Base-by-base conservation (phyloP, 1,140 invertebrate species). In the Idris sp. region DNA sequence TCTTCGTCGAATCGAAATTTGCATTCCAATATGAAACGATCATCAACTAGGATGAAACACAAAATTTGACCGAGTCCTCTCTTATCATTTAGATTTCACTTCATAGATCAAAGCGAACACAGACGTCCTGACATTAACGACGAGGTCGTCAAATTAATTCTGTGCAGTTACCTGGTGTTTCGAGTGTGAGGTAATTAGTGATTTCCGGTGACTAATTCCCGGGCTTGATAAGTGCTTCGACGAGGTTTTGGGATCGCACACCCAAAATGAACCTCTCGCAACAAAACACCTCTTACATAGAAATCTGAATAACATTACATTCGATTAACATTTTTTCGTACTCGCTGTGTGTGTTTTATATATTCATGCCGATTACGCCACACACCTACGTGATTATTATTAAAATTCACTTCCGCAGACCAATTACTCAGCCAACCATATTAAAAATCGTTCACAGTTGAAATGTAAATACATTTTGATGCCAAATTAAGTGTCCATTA, bases 161-260 rank as follows among this genome's bases (percentile, higher is more conserved):
- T 44, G 58, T 33, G 28, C n/a, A 38, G 51, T 40, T 53, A 46
- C 51, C 61, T 43, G 46, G 43, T 41, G 35, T 26, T 54, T 41
- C 18, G 40, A 68, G 67, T 68, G 67, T 59, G 44, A 72, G 56
- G 74, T 76, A 76, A 72, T 76, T 72, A 76, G 74, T 36, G 56
- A 68, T 72, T 76, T 76, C 74, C 74, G 74, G 74, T 72, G 67
- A 72, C 74, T 72, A 68, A 76, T 72, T 72, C 25, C 15, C 19
- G 35, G 16, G n/a, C n/a, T 40, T 28, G 56, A 53, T 35, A 30
- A 53, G 26, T 44, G 19, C 10, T 18, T 13, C 26, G 10, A 36
- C 41, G n/a, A n/a, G n/a, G n/a, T n/a, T n/a, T n/a, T n/a, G 8
- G 44, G 40, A 49, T 62, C 62, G 62, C 25, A 41, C 49, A 48